Evolutionary conservation across 2,888 invertebrate species (phyloP).

Genomic region (Ptycholaimellus sp.): DNA sequence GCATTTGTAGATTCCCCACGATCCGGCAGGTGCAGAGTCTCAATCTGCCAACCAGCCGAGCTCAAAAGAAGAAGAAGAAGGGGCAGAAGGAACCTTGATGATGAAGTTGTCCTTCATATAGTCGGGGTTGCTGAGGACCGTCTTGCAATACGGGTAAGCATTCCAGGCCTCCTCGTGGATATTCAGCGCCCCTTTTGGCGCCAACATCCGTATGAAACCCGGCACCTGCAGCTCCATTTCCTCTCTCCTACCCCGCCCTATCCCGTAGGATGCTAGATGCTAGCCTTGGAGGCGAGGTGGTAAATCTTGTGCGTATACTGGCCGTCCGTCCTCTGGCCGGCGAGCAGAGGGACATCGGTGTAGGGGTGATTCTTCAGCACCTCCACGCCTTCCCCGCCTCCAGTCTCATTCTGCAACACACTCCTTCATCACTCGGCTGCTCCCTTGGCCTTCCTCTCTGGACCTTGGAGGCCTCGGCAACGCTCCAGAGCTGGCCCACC

Average conservation of each 20-base stretch:
- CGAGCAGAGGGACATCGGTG: slow-evolving; percentile 55
- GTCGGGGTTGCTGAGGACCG: slow-evolving; percentile 36
- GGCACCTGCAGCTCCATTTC: no score
- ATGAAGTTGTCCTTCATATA: slow-evolving; percentile 78
- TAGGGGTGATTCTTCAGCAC: slow-evolving; percentile 95
- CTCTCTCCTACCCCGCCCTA: no score
- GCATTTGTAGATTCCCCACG: slow-evolving; percentile 34
- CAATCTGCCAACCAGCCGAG: no score
- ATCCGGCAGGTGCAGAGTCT: slow-evolving; percentile 75
- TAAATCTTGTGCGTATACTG: slow-evolving; percentile 99
- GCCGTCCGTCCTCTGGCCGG: slow-evolving; percentile 68
- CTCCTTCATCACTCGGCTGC: no score
- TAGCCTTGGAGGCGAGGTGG: slow-evolving; percentile 36
- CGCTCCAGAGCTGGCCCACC: slow-evolving; percentile 91
- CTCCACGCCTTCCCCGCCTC: slow-evolving; percentile 46
- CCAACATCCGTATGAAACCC: slow-evolving; percentile 57
- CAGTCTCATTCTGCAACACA: no score
- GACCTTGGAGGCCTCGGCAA: slow-evolving; percentile 51
- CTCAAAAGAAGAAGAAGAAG: no score
- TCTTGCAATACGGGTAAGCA: slow-evolving; percentile 96
- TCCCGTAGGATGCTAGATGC: no score
- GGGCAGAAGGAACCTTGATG: no score
- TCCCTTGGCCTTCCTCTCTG: no score
- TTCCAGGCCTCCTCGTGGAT: slow-evolving; percentile 99
- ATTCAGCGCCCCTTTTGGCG: slow-evolving; percentile 75